These are phyloP conservation scores for Aythya baeri DNA, from an alignment of 2,113 vertebrate species.

Conservation along the genomic window DNA sequence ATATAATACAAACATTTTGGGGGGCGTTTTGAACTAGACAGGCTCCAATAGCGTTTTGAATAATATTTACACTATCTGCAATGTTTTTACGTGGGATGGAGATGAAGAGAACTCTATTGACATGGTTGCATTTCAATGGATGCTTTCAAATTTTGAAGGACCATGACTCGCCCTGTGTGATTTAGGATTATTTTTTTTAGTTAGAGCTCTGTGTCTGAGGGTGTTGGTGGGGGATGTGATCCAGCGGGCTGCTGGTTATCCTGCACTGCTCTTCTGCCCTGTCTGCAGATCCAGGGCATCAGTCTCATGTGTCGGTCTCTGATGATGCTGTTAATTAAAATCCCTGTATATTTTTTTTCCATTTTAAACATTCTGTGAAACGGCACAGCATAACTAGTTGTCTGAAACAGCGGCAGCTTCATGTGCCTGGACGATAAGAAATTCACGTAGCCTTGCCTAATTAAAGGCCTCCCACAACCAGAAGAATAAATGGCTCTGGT, in stretches of 20 bases:
- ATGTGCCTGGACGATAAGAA: neutral
- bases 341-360: neutral
- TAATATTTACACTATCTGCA: neutral
- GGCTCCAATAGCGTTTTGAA: neutral
- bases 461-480: neutral
- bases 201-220: neutral
- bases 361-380: neutral
- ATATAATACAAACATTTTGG: neutral
- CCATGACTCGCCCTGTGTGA: neutral
- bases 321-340: neutral
- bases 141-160: neutral
- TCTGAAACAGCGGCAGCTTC: neutral
- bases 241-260: accelerated
- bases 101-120: neutral
- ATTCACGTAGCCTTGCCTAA: neutral
- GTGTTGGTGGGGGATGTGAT: neutral
- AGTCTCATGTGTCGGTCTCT: neutral
- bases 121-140: neutral
- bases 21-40: neutral
- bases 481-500: neutral
- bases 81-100: neutral
- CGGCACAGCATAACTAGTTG: neutral
- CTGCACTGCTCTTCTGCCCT: neutral
- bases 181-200: neutral
- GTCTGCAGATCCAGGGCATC: neutral